These are phyloP conservation scores for Caenorhabditis sinica DNA, from an alignment of 2,888 invertebrate genomes.

Conservation along the genomic window DNA sequence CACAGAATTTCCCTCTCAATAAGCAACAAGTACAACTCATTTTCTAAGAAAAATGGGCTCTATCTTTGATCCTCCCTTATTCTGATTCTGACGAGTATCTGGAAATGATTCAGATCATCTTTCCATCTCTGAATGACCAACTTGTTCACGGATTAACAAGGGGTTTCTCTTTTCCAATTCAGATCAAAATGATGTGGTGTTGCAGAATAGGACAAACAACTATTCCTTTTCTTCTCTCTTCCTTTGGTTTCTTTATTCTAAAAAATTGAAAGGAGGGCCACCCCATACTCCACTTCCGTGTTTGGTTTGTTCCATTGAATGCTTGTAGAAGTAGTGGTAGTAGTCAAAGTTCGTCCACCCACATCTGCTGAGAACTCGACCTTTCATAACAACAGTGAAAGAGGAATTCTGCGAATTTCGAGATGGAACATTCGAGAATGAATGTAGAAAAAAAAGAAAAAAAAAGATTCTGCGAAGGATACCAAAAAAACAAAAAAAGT, in stretches of 20 bases:
- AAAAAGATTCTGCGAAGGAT: too few relatives aligned
- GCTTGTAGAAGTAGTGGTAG: background rate
- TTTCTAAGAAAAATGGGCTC: background rate
- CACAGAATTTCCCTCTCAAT: background rate
- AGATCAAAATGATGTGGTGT: slow-evolving; percentile 49
- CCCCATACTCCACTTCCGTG: slow-evolving; percentile 32
- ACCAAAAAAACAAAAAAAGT: background rate
- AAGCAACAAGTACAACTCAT: background rate
- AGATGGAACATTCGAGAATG: background rate
- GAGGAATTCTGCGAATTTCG: slow-evolving; percentile 6
- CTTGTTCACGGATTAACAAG: slow-evolving; percentile 23
- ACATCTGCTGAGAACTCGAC: background rate
- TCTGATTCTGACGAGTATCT: background rate
- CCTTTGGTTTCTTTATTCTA: slow-evolving; percentile 32
- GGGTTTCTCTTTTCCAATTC: slow-evolving; percentile 4
- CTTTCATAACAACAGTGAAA: slow-evolving; percentile 24
- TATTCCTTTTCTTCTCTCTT: background rate
- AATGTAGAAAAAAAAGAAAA: background rate
- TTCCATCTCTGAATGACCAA: slow-evolving; percentile 11
- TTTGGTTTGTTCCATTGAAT: slow-evolving; percentile 28
- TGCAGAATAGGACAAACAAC: slow-evolving; percentile 38
- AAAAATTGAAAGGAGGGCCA: slow-evolving; percentile 14
- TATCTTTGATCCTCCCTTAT: background rate
- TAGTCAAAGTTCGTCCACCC: slow-evolving; percentile 43
- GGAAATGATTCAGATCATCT: slow-evolving; percentile 23